phyloP scores from a whole-genome alignment of 2,113 vertebrate species.

The Gavia stellata region DNA sequence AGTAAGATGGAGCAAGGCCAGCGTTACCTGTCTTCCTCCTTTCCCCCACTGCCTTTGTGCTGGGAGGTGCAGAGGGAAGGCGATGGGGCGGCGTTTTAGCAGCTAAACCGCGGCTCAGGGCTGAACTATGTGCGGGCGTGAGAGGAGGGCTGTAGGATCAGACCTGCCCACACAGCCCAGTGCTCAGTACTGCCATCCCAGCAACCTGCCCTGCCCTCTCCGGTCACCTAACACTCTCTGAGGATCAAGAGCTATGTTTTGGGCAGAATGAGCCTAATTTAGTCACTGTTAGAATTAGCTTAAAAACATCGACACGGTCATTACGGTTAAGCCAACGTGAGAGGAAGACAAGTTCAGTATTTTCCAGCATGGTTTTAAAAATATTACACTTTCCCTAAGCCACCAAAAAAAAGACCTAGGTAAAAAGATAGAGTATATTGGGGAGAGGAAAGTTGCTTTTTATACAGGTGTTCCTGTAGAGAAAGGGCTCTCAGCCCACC shows the following conservation, averaged over 20 bases:
- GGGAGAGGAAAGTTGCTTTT: not conserved
- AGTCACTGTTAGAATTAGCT: not conserved
- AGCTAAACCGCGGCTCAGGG: not conserved
- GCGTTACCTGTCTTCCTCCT: not conserved
- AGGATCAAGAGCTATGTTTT: not conserved
- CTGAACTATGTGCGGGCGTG: not conserved
- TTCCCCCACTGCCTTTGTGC: too few relatives aligned
- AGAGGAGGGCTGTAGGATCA: not conserved
- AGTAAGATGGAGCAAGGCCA: not conserved
- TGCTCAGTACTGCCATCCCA: not conserved
- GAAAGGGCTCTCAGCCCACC: not conserved
- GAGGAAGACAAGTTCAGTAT: not conserved
- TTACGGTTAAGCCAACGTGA: rapidly evolving
- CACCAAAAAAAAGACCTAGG: not conserved
- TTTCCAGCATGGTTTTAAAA: not conserved
- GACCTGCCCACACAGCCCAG: not conserved
- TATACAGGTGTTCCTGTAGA: not conserved
- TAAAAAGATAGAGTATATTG: not conserved
- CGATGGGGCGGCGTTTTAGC: not conserved
- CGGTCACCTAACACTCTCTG: not conserved
- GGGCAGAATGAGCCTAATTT: not conserved
- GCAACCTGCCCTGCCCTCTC: not conserved
- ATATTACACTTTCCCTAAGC: not conserved
- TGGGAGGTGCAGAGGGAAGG: not conserved
- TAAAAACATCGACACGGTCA: not conserved